Evolutionary conservation across 64 coral and sea anemone genomes (phyloP).

Genomic region (Cladopsammia gracilis): DNA sequence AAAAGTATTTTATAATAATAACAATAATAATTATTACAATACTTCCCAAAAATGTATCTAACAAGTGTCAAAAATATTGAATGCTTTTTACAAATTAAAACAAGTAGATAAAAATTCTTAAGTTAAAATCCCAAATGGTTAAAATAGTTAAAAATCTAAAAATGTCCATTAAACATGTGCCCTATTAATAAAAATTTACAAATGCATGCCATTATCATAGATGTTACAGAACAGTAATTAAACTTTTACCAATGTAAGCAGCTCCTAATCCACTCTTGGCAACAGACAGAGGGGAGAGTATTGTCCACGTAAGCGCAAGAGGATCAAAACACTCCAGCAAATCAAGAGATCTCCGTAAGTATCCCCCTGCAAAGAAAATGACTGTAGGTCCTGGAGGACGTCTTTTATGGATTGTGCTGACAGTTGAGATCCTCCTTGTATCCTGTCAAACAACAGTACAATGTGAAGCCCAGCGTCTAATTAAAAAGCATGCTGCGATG

Average conservation of each 20-base stretch:
- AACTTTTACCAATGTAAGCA: constrained; percentile 63
- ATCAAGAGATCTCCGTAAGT: constrained; percentile 64
- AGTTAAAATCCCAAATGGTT: no score
- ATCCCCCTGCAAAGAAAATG: constrained; percentile 71
- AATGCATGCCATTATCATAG: no score
- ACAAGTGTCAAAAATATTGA: no score
- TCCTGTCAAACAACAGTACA: constrained; percentile 44
- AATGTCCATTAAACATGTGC: no score
- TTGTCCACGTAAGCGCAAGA: constrained; percentile 48
- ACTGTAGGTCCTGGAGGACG: constrained; percentile 73
- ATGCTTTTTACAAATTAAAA: no score
- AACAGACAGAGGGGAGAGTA: constrained; percentile 61
- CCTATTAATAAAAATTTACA: no score
- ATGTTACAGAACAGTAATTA: no score
- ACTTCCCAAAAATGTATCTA: no score
- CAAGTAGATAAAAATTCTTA: no score
- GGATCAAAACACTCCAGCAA: constrained; percentile 76
- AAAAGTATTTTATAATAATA: neutral
- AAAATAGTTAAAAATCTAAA: no score
- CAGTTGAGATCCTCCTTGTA: constrained; percentile 21
- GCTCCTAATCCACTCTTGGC: constrained; percentile 81
- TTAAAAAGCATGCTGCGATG: no score
- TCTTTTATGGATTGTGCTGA: constrained; percentile 16
- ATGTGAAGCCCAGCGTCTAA: no score
- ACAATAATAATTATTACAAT: neutral